These are phyloP conservation scores for Potamarius usumacintae DNA, from an alignment of 2,113 vertebrate genomes.

Conservation along the genomic window DNA sequence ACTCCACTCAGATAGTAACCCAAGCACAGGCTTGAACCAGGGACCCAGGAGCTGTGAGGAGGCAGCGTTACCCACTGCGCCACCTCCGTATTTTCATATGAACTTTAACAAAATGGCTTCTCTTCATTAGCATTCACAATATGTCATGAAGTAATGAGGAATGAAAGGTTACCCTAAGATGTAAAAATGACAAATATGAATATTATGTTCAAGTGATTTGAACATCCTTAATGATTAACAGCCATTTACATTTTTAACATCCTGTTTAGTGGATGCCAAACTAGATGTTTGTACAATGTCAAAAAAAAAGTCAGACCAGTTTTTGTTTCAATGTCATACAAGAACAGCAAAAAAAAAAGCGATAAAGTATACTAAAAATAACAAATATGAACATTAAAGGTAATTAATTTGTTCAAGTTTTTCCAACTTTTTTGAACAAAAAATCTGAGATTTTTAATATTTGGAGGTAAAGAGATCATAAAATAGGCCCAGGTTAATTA, in stretches of 20 bases:
- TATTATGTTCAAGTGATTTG: background rate
- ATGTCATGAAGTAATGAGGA: background rate
- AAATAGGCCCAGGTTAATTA: too few relatives aligned
- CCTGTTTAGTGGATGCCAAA: background rate
- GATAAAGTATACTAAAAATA: background rate
- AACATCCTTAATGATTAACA: background rate
- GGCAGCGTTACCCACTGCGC: background rate
- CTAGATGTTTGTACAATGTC: background rate
- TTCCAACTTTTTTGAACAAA: background rate
- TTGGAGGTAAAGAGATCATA: too few relatives aligned
- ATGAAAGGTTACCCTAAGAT: background rate
- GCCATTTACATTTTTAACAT: background rate
- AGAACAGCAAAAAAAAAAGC: background rate
- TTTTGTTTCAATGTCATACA: background rate
- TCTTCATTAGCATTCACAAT: background rate
- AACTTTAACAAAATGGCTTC: background rate
- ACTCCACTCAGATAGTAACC: background rate
- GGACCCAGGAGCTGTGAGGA: background rate
- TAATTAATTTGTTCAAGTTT: constrained; percentile 2
- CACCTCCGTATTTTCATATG: background rate
- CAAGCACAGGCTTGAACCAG: background rate
- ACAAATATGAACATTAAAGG: background rate
- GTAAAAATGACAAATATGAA: background rate
- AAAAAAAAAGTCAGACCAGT: background rate
- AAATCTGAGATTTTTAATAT: too few relatives aligned